These are phyloP conservation scores for Chiroxiphia lanceolata DNA, from an alignment of 2,797 vertebrate species.

Conservation along the genomic window DNA sequence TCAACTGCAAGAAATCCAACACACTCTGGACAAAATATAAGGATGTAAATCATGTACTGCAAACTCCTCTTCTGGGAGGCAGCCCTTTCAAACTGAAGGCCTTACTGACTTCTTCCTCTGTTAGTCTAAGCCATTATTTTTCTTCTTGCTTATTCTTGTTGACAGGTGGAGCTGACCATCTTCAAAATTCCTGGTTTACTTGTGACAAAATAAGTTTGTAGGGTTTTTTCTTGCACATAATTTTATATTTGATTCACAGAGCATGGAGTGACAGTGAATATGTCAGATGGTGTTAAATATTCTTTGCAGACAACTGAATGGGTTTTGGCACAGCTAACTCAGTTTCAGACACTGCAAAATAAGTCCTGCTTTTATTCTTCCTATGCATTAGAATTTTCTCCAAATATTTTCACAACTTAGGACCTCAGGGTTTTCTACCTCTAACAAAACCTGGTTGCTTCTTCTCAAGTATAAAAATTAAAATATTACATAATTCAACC, in stretches of 20 bases:
- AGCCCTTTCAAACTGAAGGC: neutral
- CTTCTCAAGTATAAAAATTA: neutral
- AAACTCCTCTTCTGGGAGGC: neutral
- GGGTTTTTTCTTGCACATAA: slow-evolving; percentile 42
- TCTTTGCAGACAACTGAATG: slow-evolving; percentile 47
- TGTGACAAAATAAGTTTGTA: slow-evolving; percentile 53
- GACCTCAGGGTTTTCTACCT: neutral
- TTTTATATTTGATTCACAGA: slow-evolving; percentile 52
- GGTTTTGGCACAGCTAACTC: slow-evolving; percentile 55
- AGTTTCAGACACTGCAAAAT: slow-evolving; percentile 25
- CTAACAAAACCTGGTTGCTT: neutral
- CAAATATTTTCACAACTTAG: slow-evolving; percentile 13
- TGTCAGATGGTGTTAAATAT: slow-evolving; percentile 55
- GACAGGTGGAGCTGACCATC: slow-evolving; percentile 50
- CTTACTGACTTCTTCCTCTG: neutral
- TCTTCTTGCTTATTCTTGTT: slow-evolving; percentile 41
- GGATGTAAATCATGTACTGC: neutral
- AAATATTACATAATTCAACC: neutral
- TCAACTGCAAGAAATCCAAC: neutral
- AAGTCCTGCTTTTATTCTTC: slow-evolving; percentile 40
- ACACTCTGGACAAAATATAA: neutral
- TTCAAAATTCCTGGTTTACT: slow-evolving; percentile 42
- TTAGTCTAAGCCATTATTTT: slow-evolving; percentile 36
- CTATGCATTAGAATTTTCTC: neutral
- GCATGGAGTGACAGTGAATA: slow-evolving; percentile 45